A percentile compares a stretch with the other conserved stretches of the same genome.
Evolutionary conservation across 2,797 vertebrate genomes (phyloP).

Genomic region (Phataginus tetradactyla): DNA sequence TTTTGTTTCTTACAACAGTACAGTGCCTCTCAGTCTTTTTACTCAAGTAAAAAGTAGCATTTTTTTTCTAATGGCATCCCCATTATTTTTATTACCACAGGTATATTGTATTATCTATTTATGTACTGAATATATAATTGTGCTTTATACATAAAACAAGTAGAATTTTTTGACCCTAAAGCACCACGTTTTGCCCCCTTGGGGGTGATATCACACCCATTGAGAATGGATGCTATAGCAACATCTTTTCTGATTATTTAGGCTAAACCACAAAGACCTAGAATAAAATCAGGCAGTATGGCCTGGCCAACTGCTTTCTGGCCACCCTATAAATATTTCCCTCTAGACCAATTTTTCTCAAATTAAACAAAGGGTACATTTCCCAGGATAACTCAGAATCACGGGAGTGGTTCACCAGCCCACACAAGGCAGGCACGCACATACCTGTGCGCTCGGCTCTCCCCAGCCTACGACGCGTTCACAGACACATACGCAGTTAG

Average conservation of each 20-base stretch:
- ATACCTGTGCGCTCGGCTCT: not conserved
- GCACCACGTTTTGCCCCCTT: not conserved
- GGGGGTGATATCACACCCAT: not conserved
- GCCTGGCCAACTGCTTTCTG: not conserved
- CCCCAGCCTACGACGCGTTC: not conserved
- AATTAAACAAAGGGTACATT: not conserved
- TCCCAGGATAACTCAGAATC: not conserved
- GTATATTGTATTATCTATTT: not conserved
- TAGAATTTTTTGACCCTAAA: not conserved
- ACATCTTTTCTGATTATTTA: not conserved
- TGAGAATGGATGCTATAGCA: not conserved
- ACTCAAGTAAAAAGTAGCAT: not conserved
- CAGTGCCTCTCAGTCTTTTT: not conserved
- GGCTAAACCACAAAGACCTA: not conserved
- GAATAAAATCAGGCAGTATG: not conserved
- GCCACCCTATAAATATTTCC: not conserved
- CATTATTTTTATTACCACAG: not conserved
- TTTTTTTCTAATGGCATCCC: not conserved
- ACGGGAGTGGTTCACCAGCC: not conserved
- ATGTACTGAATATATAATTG: not conserved
- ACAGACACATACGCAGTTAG: not conserved
- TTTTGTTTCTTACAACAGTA: not conserved
- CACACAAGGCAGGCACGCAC: not conserved
- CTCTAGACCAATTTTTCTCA: not conserved
- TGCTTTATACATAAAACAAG: not conserved